These are phyloP conservation scores for Phania funesta DNA, from an alignment of 2,888 invertebrate genomes.

Conservation along the genomic window DNA sequence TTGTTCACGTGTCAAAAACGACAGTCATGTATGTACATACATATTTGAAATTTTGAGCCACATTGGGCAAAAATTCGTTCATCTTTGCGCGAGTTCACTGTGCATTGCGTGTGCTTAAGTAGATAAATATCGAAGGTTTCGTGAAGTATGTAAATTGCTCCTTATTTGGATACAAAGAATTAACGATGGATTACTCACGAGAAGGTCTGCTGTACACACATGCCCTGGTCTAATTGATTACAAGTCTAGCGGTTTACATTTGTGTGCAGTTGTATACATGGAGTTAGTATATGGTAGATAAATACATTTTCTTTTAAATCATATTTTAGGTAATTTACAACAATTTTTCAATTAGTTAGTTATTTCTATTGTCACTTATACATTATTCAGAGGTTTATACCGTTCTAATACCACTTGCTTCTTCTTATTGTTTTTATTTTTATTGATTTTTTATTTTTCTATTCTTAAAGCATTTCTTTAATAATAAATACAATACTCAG, in stretches of 20 bases:
- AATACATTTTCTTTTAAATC: conserved; percentile 12
- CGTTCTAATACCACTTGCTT: conserved; percentile 19
- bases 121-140: no score
- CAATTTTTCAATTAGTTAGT: conserved; percentile 33
- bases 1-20: no score
- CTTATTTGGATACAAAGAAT: no score
- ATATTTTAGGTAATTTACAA: conserved; percentile 35
- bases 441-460: neutral
- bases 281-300: no score
- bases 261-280: conserved; percentile 11
- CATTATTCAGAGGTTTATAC: conserved; percentile 36
- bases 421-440: neutral
- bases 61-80: no score
- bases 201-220: neutral
- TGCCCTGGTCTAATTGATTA: neutral
- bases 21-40: no score
- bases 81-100: no score
- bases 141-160: no score
- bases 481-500: conserved; percentile 1
- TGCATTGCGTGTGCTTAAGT: no score
- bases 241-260: neutral
- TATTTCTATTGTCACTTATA: conserved; percentile 57
- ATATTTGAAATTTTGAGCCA: no score
- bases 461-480: conserved; percentile 48
- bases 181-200: neutral